These are phyloP conservation scores for Callorhinus ursinus DNA, from an alignment of 2,113 vertebrate genomes.

Conservation along the genomic window DNA sequence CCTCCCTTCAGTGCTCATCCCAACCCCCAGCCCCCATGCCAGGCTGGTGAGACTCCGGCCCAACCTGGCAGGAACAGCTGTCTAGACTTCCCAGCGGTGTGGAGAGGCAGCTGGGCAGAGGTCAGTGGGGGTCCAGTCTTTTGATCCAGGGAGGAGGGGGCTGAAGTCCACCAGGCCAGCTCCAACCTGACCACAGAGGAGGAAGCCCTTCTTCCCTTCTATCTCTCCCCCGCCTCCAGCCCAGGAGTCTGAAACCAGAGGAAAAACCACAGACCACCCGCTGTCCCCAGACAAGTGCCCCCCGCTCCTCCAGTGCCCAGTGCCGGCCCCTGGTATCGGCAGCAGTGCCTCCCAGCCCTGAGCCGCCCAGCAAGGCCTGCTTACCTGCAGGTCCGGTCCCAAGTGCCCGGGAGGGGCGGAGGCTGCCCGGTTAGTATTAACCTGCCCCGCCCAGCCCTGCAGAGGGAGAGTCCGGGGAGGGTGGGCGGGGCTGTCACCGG, in stretches of 20 bases:
- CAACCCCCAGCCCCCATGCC: not conserved
- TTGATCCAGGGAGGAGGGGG: not conserved
- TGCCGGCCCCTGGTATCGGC: not conserved
- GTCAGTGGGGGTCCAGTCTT: not conserved
- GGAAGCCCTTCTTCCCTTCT: not conserved
- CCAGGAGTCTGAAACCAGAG: not conserved
- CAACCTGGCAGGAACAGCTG: not conserved
- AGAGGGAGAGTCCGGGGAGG: not conserved
- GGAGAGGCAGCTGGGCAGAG: not conserved
- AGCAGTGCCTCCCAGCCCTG: not conserved
- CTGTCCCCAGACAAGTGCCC: not conserved
- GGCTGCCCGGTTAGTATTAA: not conserved
- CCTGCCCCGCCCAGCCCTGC: slow-evolving; percentile 57
- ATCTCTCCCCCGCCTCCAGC: not conserved
- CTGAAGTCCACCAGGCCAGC: not conserved
- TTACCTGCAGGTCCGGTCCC: not conserved
- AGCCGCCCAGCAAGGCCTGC: not conserved
- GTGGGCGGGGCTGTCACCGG: not conserved
- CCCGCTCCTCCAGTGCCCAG: not conserved
- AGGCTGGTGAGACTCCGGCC: not conserved
- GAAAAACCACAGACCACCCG: not conserved
- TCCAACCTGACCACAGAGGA: not conserved
- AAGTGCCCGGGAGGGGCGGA: not conserved
- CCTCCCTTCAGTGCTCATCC: not conserved
- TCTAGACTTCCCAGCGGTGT: accelerated